These are phyloP conservation scores for Bovichtus variegatus DNA, from an alignment of 2,797 vertebrate species.

Conservation along the genomic window DNA sequence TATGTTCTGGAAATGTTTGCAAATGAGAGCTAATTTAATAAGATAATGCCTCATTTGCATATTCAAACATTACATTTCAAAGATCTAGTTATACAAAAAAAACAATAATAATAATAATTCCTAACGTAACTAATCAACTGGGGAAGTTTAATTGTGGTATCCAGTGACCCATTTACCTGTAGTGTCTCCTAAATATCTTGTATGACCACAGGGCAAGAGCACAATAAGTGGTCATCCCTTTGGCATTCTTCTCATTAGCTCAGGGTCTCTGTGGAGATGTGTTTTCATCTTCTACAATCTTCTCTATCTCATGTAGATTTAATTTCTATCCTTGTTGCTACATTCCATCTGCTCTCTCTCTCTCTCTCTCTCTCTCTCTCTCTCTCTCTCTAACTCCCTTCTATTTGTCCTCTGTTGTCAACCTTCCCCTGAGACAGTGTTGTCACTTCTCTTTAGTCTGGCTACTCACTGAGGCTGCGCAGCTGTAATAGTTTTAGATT, in stretches of 20 bases:
- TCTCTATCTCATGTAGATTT: conserved; percentile 34
- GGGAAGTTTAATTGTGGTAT: no score
- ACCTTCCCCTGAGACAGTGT: conserved; percentile 81
- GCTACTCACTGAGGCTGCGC: conserved; percentile 67
- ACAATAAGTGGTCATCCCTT: conserved; percentile 6
- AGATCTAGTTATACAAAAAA: no score
- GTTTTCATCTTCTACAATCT: conserved; percentile 17
- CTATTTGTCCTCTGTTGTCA: conserved; percentile 81
- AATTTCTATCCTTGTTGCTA: conserved; percentile 42
- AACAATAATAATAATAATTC: no score
- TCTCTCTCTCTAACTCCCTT: conserved; percentile 41
- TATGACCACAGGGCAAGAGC: conserved; percentile 3
- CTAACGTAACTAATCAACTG: no score
- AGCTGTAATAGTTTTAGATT: conserved; percentile 84
- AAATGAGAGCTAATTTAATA: no score
- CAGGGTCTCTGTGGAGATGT: not conserved
- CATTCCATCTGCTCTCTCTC: conserved; percentile 48
- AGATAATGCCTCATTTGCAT: no score
- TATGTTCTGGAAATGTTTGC: no score
- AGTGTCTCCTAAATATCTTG: conserved; percentile 18
- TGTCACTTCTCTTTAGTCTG: conserved; percentile 86
- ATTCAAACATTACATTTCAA: no score
- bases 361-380: conserved; percentile 16
- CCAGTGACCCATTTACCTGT: no score
- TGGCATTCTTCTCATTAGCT: conserved; percentile 10